Base-by-base conservation (phyloP, 2,797 vertebrate genomes). In the Brachymystax lenok region DNA sequence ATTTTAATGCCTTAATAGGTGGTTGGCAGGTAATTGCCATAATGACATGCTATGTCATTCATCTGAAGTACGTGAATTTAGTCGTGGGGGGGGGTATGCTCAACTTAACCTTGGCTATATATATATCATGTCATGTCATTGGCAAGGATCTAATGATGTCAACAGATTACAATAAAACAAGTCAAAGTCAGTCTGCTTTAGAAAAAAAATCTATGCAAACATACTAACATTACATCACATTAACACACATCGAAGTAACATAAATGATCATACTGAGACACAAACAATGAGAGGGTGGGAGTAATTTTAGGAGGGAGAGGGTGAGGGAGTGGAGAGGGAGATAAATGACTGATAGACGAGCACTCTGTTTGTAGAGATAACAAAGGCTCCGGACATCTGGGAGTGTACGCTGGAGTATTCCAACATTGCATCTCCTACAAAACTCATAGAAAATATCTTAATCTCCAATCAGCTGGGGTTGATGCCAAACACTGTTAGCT, bases 371-470 rank as follows among this genome's bases (percentile, higher is more conserved):
- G 50, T 76, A 83, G 80, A 92, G 85, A 88, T 87, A 89, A 81
- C 79, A 84, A 79, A 85, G 82, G 82, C 83, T 83, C 84, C 79
- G 27, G 87, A 90, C 89, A 88, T 88, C 90, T 91, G 77, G 89
- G 87, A 86, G 89, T 90, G 77, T 86, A 89, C 88, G 79, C 90
- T 80, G 85, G 90, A 92, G 81, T 68, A 70, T 77, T 86, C 82
- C 86, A 86, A 89, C 89, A 87, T 86, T 85, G 82, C 77, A 81
- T 82, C 59, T 4, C 59, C 13, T 71, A 24, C 12, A 28, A 30
- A 8, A 28, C 85, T 89, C 81, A 82, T 85, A 81, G 51, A 91
- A 91, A 92, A 92, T 86, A 89, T 92, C 86, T 91, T 89, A 84
- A 91, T 92, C 85, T 87, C 86, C 82, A 83, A 91, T 89, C 87